Evolutionary conservation across 2,888 invertebrate genomes (phyloP), one percentile per base, ranked within the genome.

Genomic region (Tricholauxania praeusta): DNA sequence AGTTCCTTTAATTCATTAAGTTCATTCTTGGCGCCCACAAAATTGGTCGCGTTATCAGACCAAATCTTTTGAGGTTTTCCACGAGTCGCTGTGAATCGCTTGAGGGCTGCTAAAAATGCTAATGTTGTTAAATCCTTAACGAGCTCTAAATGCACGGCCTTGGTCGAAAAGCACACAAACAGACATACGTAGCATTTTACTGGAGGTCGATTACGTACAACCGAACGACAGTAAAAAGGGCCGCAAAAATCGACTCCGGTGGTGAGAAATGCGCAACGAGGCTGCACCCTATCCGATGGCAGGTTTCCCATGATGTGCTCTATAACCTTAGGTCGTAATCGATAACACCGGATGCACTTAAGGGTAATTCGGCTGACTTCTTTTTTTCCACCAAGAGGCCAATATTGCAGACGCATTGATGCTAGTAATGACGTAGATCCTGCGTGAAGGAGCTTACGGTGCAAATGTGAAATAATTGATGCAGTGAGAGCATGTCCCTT

Each of bases 161-260:
- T 76, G 12, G 73, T 76, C 39, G 72, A 49, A 60, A 74, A 76
- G 12, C 72, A 74, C 48, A 74, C 28, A 15, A 76, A 74, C 3
- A 76, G n/a, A 39, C 72, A 72, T 63, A 74, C 65, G 17, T 72
- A 76, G 28, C 73, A 75, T 65, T 75, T 72, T 32, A 72, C 53
- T 32, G 72, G 74, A 19, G 72, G 64, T 49, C 71, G 39, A 63
- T 66, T 72, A 17, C 74, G 64, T 48, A 74, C 57, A 14, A 75
- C 73, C 0, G 74, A 75, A n/a, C 70, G 65, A 52, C 76, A 74
- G 17, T 73, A 75, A 22, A 77, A 68, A 0, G 75, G 75, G 19
- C 75, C 72, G n/a, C 76, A 76, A 51, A 71, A 76, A 52, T 74
- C 72, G 2, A 75, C 62, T 8, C 76, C 75, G 12, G 74, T 73